Conservation (phyloP, 2,113 vertebrate species). For the Erpornis zantholeuca region DNA sequence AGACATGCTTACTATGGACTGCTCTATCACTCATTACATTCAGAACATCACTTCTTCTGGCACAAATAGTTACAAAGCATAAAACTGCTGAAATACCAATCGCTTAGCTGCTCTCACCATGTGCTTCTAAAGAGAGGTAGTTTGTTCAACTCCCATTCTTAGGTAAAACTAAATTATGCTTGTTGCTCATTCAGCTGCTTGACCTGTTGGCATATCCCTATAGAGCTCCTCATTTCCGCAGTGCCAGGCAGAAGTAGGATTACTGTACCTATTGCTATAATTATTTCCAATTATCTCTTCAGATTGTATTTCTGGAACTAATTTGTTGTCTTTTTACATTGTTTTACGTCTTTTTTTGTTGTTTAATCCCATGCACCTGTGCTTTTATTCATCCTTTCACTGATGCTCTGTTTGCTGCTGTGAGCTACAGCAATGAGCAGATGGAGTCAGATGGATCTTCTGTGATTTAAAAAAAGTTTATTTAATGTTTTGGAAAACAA, state of each 20-base stretch:
- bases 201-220: not conserved
- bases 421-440: not conserved
- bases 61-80: not conserved
- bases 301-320: not conserved
- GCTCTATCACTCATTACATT: not conserved
- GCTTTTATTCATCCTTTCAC: not conserved
- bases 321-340: not conserved
- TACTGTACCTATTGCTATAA: not conserved
- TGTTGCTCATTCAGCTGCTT: not conserved
- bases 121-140: not conserved
- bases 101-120: not conserved
- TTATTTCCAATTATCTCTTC: not conserved
- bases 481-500: not conserved
- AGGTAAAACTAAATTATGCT: not conserved
- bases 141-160: not conserved
- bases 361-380: not conserved
- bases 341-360: not conserved
- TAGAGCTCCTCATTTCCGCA: not conserved
- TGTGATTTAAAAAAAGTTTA: not conserved
- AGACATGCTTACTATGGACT: not conserved
- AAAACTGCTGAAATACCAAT: not conserved
- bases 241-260: not conserved
- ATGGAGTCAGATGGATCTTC: not conserved
- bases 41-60: not conserved
- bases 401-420: not conserved